These are phyloP conservation scores for Paracentrotus lividus DNA, from an alignment of 53 echinoderm and acorn worm species.

Conservation along the genomic window DNA sequence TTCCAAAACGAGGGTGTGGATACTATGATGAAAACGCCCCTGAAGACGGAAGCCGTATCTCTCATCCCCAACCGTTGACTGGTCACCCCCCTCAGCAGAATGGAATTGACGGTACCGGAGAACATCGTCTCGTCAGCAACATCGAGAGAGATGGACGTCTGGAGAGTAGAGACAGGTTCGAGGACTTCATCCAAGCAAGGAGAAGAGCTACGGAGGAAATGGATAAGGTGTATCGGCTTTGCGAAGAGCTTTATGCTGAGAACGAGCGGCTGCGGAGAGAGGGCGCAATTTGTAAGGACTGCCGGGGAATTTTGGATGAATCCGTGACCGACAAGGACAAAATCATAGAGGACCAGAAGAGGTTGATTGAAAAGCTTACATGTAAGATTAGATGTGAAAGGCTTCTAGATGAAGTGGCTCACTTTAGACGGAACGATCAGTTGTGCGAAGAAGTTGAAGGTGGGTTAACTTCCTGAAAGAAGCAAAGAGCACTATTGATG, in stretches of 20 bases:
- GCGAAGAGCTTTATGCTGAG: not conserved
- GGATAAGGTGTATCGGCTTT: not conserved
- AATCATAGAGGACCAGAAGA: not conserved
- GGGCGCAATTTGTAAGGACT: not conserved
- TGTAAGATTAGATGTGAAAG: slow-evolving; percentile 9
- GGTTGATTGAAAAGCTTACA: not conserved
- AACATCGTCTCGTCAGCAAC: not conserved
- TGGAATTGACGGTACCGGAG: not conserved
- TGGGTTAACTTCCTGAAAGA: too few relatives aligned
- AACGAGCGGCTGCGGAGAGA: not conserved
- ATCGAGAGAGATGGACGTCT: not conserved
- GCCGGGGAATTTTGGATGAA: too few relatives aligned
- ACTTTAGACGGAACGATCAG: not conserved
- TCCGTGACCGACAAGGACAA: too few relatives aligned
- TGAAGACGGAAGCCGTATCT: not conserved
- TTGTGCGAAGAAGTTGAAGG: not conserved
- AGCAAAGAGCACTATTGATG: too few relatives aligned
- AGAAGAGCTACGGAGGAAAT: not conserved
- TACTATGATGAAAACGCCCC: not conserved
- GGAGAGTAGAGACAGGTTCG: not conserved
- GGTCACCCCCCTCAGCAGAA: not conserved
- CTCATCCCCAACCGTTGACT: not conserved
- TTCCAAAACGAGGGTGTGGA: not conserved
- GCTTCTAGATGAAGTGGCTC: not conserved
- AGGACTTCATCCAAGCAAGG: not conserved